A percentile compares a stretch with the other conserved stretches of the same genome.
Conservation (phyloP, 2,888 invertebrate genomes). For the Fissipunctia ypsillon region DNA sequence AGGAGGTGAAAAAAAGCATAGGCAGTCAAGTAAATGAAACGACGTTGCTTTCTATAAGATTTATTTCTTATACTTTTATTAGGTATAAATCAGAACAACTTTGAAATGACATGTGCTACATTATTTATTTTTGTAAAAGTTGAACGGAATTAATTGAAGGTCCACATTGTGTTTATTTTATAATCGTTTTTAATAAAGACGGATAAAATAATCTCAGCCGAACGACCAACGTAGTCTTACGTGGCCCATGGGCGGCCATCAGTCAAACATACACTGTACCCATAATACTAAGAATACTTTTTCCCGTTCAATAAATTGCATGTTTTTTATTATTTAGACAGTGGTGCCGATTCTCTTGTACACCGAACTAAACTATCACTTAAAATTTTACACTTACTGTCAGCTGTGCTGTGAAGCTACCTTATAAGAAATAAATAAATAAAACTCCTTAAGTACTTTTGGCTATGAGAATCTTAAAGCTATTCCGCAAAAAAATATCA, state of each 20-base stretch:
- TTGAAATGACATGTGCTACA: conserved; percentile 24
- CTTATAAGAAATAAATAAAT: too few species aligned
- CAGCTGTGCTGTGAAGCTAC: too few species aligned
- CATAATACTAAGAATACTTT: neutral
- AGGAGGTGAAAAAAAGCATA: neutral
- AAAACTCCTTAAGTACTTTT: too few species aligned
- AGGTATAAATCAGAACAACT: conserved; percentile 41
- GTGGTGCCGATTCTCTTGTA: too few species aligned
- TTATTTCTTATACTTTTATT: conserved; percentile 34
- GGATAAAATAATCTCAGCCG: too few species aligned
- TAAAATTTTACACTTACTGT: too few species aligned
- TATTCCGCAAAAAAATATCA: too few species aligned
- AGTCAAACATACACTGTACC: neutral
- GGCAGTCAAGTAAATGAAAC: conserved; percentile 1
- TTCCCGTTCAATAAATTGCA: neutral
- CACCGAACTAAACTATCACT: too few species aligned
- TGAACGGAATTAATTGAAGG: neutral
- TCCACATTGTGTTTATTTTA: neutral
- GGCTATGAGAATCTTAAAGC: too few species aligned
- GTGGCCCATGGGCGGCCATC: neutral
- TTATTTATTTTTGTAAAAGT: neutral
- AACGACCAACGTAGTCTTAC: neutral
- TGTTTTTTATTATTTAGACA: neutral
- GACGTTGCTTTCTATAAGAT: conserved; percentile 1
- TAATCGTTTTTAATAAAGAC: neutral